phyloP scores from a whole-genome alignment of 1,140 invertebrate species.

The Drosophila mayri region DNA sequence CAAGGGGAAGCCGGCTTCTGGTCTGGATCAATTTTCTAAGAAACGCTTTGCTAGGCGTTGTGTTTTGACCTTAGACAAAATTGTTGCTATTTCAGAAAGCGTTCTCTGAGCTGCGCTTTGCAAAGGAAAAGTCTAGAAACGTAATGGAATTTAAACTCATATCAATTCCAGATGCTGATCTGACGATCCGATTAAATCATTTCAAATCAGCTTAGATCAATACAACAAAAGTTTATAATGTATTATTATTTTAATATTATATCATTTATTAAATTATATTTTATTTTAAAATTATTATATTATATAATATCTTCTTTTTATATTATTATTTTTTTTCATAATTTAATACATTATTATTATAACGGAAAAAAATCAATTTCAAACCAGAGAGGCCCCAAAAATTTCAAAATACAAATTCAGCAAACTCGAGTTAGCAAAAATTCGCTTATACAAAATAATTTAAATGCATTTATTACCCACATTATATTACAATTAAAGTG shows the following conservation, averaged over 20 bases:
- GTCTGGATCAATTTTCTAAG: constrained; percentile 48
- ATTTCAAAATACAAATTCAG: neutral
- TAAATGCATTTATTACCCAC: neutral
- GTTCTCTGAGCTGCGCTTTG: neutral
- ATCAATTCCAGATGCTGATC: constrained; percentile 21
- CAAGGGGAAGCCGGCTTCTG: constrained; percentile 35
- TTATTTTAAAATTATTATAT: too few species aligned
- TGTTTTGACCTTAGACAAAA: constrained; percentile 56
- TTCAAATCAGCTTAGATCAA: constrained; percentile 1
- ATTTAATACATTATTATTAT: too few species aligned
- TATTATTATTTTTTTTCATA: too few species aligned
- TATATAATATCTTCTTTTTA: too few species aligned
- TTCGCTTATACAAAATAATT: neutral
- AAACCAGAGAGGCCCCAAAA: neutral
- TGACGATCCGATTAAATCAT: neutral
- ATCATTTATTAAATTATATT: too few species aligned
- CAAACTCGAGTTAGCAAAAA: neutral
- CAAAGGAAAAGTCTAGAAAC: constrained; percentile 40
- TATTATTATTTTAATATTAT: neutral
- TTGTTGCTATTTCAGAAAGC: constrained; percentile 11
- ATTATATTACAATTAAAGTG: neutral
- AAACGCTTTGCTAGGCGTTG: constrained; percentile 20
- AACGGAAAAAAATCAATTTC: too few species aligned
- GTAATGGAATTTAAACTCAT: constrained; percentile 43
- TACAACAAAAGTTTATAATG: neutral